Evolutionary conservation across 2,113 vertebrate species (phyloP), one percentile per base, ranked within the genome.

Genomic region (Scalopus aquaticus): DNA sequence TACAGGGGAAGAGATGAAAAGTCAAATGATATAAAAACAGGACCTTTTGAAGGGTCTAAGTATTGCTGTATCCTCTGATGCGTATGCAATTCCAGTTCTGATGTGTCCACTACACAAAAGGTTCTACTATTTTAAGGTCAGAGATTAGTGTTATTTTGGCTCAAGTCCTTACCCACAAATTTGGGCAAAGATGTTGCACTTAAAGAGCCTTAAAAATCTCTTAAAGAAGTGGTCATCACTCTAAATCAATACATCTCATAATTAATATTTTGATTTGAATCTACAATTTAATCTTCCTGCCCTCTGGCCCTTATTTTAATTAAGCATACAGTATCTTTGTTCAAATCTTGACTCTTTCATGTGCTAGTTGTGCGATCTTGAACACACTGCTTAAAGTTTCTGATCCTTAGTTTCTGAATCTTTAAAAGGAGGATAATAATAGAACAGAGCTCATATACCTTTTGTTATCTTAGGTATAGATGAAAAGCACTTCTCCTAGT

Each of bases 1-100:
- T 97, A 96, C 13, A 93, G 96, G 92, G 90, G 42, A 39, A 96
- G 94, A 96, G 81, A 92, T 93, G 93, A 81, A 90, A 97, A 96
- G 96, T 93, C 92, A 93, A 93, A 92, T 90, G 95, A 88, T 88
- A 93, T 58, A 82, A 93, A 96, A 93, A 93, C 87, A 93, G 37
- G 84, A 84, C 88, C 77, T 95, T 96, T 76, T 35, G 62, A 70
- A 84, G 46, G 72, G 76, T 84, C 79, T 84, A 51, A 93, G 90
- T 72, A 54, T 72, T 80, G 58, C 93, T 74, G 84, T 81, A 72
- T 10, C 70, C 80, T 90, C 88, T 70, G 84, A 85, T 58, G 92
- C 88, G 70, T 83, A 54, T 37, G 67, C 42, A 37, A 58, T 84
- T 30, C 65, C 30, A 22, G 77, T 92, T 91, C 81, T 7, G 37